Evolutionary conservation across 2,888 invertebrate species (phyloP), one percentile per base, ranked within the genome.

Genomic region (Cheilosia scutellata): DNA sequence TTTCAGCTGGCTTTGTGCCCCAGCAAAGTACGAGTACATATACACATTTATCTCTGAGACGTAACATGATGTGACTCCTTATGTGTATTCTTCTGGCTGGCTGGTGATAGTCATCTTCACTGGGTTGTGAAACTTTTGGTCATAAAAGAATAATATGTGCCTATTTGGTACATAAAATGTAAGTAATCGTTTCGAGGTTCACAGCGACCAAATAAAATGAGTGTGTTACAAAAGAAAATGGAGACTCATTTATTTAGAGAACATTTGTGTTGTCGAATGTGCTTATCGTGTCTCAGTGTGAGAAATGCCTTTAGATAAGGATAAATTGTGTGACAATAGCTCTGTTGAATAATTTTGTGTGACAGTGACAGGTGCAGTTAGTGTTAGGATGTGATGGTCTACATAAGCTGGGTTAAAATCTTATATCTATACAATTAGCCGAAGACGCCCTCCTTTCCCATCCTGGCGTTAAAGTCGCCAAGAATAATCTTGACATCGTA

Each of bases 121-220:
- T 53, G 13, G 27, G n/a, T 29, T 55, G 25, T 47, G 16, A 47
- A 9, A 47, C 47, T 20, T 7, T 16, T 31, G 55, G 55, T 31
- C 16, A 31, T 55, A 55, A 55, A 31, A 29, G 55, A 55, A 55
- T 55, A 55, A 55, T 55, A 55, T 31, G 31, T 55, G 55, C 33
- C 31, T 33, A 31, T 55, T 31, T 55, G 4, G n/a, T 13, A 55
- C 55, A 55, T 55, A 55, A 55, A 55, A 7, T 29, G 55, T 55
- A 55, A 55, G 55, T 55, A 29, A 55, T 55, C 31, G 31, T 31
- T 55, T 31, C 31, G 7, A 31, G 29, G 53, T 53, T 53, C 27
- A 51, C 29, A 29, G 13, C 9, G 27, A n/a, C n/a, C 13, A 5
- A 53, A 29, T 11, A 11, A 27, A 29, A 27, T 33, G 55, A 55